Conservation (phyloP, 2,888 invertebrate species). For the Drosophila nr. perissopoda region DNA sequence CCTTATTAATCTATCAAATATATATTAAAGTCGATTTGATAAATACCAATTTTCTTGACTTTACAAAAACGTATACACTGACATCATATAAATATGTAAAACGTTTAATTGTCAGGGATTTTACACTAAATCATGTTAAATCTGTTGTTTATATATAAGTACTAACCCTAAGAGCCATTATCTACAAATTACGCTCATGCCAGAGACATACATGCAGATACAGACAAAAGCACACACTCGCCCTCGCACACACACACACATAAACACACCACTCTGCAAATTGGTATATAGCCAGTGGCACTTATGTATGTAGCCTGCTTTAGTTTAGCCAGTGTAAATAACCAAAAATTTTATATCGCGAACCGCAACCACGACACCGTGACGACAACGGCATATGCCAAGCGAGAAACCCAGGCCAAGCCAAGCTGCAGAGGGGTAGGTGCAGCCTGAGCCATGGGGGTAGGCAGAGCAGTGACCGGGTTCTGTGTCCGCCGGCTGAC, state of each 20-base stretch:
- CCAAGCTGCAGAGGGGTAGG: slow-evolving; percentile 1
- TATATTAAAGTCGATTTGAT: background rate
- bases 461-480: slow-evolving; percentile 12
- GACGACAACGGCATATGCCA: slow-evolving; percentile 68
- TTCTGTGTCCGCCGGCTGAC: slow-evolving; percentile 36
- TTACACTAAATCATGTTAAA: background rate
- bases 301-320: slow-evolving; percentile 49
- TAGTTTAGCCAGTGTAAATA: slow-evolving; percentile 61
- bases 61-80: background rate
- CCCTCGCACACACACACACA: background rate
- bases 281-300: slow-evolving; percentile 45
- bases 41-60: background rate
- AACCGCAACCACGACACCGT: slow-evolving; percentile 75
- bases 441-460: slow-evolving; percentile 16
- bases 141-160: background rate
- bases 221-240: background rate
- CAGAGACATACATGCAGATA: background rate
- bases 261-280: background rate
- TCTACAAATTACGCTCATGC: slow-evolving; percentile 14
- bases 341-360: slow-evolving; percentile 71
- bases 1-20: background rate
- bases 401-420: slow-evolving; percentile 17
- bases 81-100: no score
- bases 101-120: background rate
- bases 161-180: background rate